A percentile compares a stretch with the other conserved stretches of the same genome.
These are phyloP conservation scores for Aspiorhynchus laticeps DNA, from an alignment of 2,113 vertebrate genomes.

Conservation along the genomic window DNA sequence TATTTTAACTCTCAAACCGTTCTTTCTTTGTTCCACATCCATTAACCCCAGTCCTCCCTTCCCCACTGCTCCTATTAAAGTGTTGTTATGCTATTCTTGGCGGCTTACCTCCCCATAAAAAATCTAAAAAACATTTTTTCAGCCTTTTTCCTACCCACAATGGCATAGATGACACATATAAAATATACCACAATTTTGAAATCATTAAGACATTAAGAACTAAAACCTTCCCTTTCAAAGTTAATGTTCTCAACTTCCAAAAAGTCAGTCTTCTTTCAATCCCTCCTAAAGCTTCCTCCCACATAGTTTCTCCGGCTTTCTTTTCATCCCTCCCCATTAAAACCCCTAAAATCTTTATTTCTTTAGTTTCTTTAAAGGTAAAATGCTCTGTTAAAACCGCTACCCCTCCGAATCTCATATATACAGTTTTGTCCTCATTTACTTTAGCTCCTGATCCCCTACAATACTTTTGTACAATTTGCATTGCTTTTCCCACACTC, in stretches of 20 bases:
- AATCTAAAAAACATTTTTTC: not conserved
- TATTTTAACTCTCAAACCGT: not conserved
- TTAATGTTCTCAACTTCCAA: not conserved
- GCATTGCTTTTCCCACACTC: too few relatives aligned
- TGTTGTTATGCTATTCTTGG: conserved; percentile 7
- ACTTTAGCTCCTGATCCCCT: too few relatives aligned
- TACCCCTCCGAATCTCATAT: not conserved
- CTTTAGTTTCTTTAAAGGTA: not conserved
- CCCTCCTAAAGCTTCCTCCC: not conserved
- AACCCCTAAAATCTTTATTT: not conserved
- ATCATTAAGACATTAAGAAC: not conserved
- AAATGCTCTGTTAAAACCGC: not conserved
- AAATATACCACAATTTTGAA: not conserved
- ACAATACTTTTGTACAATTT: too few relatives aligned
- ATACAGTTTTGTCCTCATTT: not conserved
- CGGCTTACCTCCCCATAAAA: too few relatives aligned
- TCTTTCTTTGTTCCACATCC: not conserved
- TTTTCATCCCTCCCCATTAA: not conserved
- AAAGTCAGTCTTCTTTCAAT: not conserved
- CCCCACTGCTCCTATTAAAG: not conserved
- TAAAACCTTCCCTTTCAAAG: not conserved
- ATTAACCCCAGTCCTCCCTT: not conserved
- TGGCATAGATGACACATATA: not conserved
- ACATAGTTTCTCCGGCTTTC: not conserved
- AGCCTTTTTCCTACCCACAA: conserved; percentile 2